Conservation (phyloP, 1,140 invertebrate genomes). For the Drosophila lowei region DNA sequence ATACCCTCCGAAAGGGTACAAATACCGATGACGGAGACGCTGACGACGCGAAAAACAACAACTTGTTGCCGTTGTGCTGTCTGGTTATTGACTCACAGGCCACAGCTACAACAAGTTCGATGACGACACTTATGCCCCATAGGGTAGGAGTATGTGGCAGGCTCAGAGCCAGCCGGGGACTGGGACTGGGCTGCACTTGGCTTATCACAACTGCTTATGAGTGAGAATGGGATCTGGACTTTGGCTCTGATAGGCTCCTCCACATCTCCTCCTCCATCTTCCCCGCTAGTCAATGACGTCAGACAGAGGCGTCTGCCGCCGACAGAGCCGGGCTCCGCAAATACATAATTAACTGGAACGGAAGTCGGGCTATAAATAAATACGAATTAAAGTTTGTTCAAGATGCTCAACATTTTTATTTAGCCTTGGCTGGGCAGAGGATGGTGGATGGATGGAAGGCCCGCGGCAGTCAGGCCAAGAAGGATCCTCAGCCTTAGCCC, state of each 20-base stretch:
- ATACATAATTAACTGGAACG: constrained; percentile 46
- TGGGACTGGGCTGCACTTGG: background rate
- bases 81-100: constrained; percentile 41
- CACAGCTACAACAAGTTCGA: background rate
- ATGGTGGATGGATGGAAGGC: constrained; percentile 29
- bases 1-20: constrained; percentile 3
- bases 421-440: constrained; percentile 7
- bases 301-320: background rate
- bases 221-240: background rate
- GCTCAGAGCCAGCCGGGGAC: background rate
- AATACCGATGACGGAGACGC: constrained; percentile 24
- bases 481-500: too few relatives aligned
- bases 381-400: constrained; percentile 70
- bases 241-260: too few relatives aligned
- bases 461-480: constrained; percentile 10
- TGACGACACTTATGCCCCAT: constrained; percentile 37
- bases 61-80: constrained; percentile 15
- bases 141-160: too few relatives aligned
- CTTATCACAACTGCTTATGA: constrained; percentile 1
- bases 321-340: constrained; percentile 10
- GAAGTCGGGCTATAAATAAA: constrained; percentile 70
- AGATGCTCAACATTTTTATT: constrained; percentile 76
- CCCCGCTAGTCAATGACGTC: too few relatives aligned
- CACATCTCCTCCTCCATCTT: too few relatives aligned
- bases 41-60: constrained; percentile 8